Percentiles rank a stretch among this genome's conserved stretches.
Evolutionary conservation across 2,113 vertebrate species (phyloP).

Genomic region (Perccottus glenii): DNA sequence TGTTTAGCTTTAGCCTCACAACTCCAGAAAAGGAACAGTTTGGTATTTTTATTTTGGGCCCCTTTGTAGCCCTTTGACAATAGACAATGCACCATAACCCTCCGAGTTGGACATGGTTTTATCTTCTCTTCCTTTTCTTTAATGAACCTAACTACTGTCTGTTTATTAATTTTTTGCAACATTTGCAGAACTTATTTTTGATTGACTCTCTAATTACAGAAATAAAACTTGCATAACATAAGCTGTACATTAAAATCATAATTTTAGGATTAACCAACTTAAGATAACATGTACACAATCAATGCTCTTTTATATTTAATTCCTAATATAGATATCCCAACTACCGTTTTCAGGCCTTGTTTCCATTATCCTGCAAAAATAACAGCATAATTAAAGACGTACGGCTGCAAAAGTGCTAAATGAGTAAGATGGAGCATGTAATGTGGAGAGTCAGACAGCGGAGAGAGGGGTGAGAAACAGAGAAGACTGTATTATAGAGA

Average conservation of each 20-base stretch:
- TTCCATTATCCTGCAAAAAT: slow-evolving; percentile 47
- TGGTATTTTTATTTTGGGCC: no score
- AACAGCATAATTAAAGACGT: slow-evolving; percentile 63
- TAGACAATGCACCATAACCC: no score
- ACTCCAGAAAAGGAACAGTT: no score
- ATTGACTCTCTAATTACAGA: not conserved
- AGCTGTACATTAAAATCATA: not conserved
- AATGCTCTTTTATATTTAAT: not conserved
- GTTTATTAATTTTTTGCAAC: no score
- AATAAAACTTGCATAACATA: not conserved
- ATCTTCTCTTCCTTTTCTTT: not conserved
- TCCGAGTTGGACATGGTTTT: no score
- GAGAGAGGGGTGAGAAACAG: slow-evolving; percentile 63
- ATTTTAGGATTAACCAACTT: not conserved
- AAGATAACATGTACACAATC: not conserved
- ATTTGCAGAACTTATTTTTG: no score
- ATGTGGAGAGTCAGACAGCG: slow-evolving; percentile 46
- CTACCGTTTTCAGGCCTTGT: slow-evolving; percentile 13
- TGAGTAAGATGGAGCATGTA: slow-evolving; percentile 60
- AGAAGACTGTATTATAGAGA: slow-evolving; percentile 72
- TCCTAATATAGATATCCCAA: slow-evolving; percentile 32
- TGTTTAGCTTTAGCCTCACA: no score
- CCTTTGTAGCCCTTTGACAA: no score
- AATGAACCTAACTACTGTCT: not conserved
- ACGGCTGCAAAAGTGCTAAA: slow-evolving; percentile 38